Evolutionary conservation across 2,888 invertebrate genomes (phyloP).

Genomic region (Listrodromus nycthemerus): DNA sequence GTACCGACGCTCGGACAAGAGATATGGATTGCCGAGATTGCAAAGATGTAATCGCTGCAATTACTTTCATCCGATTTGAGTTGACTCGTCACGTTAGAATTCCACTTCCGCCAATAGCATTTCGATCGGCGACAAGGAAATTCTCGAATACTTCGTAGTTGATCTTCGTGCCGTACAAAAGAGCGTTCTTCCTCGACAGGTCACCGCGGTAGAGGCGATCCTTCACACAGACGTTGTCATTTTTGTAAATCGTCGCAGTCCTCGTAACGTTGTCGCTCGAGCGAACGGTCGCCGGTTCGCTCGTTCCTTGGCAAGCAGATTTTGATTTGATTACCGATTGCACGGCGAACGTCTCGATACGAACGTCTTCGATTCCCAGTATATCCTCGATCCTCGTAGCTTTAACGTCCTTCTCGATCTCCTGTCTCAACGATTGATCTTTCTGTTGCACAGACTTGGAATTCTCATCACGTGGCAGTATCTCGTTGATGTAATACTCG

Average conservation of each 20-base stretch:
- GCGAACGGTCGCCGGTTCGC: not conserved
- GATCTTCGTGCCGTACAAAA: slow-evolving; percentile 48
- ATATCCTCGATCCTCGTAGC: slow-evolving; percentile 68
- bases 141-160: slow-evolving; percentile 35
- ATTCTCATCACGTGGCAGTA: slow-evolving; percentile 60
- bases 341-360: slow-evolving; percentile 45
- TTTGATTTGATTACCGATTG: slow-evolving; percentile 29
- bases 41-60: not conserved
- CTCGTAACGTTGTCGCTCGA: slow-evolving; percentile 22
- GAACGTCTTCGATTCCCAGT: slow-evolving; percentile 43
- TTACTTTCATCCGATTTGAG: slow-evolving; percentile 2
- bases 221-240: slow-evolving; percentile 61
- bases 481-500: slow-evolving; percentile 76
- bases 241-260: slow-evolving; percentile 57
- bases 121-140: slow-evolving; percentile 20
- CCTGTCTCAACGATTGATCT: slow-evolving; percentile 8
- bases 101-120: not conserved
- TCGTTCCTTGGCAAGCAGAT: slow-evolving; percentile 5
- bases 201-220: slow-evolving; percentile 65
- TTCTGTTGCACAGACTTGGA: not conserved
- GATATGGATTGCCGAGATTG: not conserved
- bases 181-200: slow-evolving; percentile 45
- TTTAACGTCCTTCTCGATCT: slow-evolving; percentile 53
- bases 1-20: not conserved
- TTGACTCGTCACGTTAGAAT: not conserved